Conservation (phyloP, 2,797 vertebrate genomes). For the Oceanodroma leucorhoa region DNA sequence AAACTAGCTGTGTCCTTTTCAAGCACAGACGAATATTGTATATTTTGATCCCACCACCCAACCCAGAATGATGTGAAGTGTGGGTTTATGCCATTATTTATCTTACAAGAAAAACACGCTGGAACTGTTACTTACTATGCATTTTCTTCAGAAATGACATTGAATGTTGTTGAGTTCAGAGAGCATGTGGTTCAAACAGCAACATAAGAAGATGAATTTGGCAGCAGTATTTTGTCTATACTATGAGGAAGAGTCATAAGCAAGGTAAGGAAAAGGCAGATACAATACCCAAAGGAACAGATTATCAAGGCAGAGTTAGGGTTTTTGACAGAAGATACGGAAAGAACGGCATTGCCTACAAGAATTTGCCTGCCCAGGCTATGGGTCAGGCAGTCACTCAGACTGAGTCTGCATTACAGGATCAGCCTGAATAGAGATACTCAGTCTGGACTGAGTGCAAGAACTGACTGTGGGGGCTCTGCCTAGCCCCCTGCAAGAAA, state of each 20-base stretch:
- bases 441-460: neutral
- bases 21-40: neutral
- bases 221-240: neutral
- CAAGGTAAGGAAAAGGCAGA: neutral
- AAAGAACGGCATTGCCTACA: neutral
- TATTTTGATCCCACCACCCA: neutral
- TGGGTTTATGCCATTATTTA: neutral
- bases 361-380: neutral
- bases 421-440: neutral
- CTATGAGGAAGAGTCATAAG: neutral
- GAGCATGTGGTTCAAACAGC: neutral
- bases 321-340: neutral
- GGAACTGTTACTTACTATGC: neutral
- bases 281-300: neutral
- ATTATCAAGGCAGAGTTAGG: neutral
- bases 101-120: neutral
- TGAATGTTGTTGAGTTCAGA: neutral
- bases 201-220: neutral
- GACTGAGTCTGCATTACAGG: accelerated
- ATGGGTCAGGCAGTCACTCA: neutral
- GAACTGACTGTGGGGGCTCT: neutral
- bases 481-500: neutral
- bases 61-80: neutral
- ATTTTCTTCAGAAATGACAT: neutral
- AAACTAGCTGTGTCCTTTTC: neutral